Conservation (phyloP, 1,140 invertebrate genomes). For the Adelges cooleyi region DNA sequence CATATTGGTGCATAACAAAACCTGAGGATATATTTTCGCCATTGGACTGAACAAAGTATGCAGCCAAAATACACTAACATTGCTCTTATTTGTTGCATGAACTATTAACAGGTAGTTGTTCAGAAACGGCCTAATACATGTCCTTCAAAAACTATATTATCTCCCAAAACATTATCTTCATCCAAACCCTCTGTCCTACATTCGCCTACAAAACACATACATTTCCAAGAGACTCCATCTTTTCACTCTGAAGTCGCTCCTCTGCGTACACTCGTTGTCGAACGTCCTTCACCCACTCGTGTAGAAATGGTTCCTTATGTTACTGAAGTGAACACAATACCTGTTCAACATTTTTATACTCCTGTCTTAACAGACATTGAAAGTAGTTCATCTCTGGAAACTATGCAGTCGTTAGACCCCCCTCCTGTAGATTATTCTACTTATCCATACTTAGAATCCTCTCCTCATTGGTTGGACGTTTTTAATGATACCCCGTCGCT, state of each 20-base stretch:
- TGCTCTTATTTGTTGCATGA: conserved; percentile 28
- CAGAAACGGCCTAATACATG: conserved; percentile 10
- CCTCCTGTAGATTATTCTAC: conserved; percentile 35
- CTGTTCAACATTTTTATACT: conserved; percentile 1
- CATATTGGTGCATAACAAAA: too few relatives aligned
- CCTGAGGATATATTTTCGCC: background rate
- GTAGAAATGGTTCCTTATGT: conserved; percentile 26
- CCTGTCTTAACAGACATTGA: conserved; percentile 12
- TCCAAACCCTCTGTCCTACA: background rate
- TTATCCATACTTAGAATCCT: conserved; percentile 24
- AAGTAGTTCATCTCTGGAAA: conserved; percentile 26
- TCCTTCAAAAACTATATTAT: background rate
- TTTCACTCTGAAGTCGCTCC: background rate
- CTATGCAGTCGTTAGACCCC: conserved; percentile 29
- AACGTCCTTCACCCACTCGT: conserved; percentile 8
- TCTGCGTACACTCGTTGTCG: conserved; percentile 1
- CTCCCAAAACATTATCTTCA: background rate
- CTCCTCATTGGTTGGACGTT: conserved; percentile 33
- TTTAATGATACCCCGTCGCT: conserved; percentile 32
- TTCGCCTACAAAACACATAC: conserved; percentile 1
- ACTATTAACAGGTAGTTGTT: conserved; percentile 25
- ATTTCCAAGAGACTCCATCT: background rate
- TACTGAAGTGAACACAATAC: conserved; percentile 17
- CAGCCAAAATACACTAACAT: conserved; percentile 26
- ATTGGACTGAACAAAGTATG: background rate